phyloP scores from a whole-genome alignment of 2,797 vertebrate genomes.

The Luscinia megarhynchos region DNA sequence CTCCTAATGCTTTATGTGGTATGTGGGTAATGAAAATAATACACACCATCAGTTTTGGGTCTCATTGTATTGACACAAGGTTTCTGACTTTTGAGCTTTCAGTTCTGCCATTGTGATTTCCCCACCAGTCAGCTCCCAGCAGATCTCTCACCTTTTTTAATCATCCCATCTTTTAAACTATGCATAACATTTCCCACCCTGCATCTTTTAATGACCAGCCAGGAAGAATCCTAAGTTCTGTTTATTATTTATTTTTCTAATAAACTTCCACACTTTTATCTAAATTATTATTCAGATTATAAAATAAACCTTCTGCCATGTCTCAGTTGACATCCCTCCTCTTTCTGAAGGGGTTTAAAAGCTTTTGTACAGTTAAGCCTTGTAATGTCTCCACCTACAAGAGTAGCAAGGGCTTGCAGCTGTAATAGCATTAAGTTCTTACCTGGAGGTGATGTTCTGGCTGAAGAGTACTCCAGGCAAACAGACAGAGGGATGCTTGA shows the following conservation, averaged over 20 bases:
- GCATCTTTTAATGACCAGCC: background rate
- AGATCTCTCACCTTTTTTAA: background rate
- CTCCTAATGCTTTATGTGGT: background rate
- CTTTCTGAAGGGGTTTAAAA: background rate
- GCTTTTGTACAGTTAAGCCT: background rate
- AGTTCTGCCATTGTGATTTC: background rate
- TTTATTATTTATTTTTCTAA: background rate
- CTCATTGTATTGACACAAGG: background rate
- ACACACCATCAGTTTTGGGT: background rate
- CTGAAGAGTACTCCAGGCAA: background rate
- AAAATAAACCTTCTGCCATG: background rate
- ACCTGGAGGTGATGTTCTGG: background rate
- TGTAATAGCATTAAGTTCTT: background rate
- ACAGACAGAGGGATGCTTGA: background rate
- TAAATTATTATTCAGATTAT: background rate
- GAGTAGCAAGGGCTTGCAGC: background rate
- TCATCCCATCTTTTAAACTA: background rate
- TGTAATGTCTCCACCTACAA: background rate
- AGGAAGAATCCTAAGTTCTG: background rate
- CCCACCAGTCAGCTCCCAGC: background rate
- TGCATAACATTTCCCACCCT: background rate
- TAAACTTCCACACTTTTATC: background rate
- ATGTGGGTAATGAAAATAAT: background rate
- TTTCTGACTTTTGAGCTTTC: background rate
- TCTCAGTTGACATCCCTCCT: background rate